Conservation (phyloP, 2,113 vertebrate species). For the Phalacrocorax pelagicus region DNA sequence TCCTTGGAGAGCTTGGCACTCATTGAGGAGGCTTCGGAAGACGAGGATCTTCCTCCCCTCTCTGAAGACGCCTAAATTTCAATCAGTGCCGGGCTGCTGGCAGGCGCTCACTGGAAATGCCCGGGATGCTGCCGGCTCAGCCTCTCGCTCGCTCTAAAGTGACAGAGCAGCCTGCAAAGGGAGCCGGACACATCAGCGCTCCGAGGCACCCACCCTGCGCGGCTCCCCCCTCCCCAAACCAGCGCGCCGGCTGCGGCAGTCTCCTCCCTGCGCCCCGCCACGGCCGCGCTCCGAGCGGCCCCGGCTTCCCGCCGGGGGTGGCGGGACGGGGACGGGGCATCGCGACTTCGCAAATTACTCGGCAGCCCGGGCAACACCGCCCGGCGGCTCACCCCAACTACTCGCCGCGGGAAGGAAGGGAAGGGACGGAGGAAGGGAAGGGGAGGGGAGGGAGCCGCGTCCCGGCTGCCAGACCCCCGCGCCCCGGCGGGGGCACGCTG, state of each 20-base stretch:
- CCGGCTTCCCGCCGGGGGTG: neutral
- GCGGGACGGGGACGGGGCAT: neutral
- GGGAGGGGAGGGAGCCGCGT: neutral
- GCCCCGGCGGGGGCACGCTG: no score
- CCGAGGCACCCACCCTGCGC: neutral
- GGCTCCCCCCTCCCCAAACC: neutral
- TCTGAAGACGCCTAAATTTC: conserved; percentile 24
- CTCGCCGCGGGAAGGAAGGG: neutral
- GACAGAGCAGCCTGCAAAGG: conserved; percentile 66
- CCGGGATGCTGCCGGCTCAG: conserved; percentile 8
- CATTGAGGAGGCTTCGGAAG: conserved; percentile 81
- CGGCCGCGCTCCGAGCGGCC: neutral
- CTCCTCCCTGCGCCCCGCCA: neutral
- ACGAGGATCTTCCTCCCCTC: conserved; percentile 64
- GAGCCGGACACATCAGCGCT: conserved; percentile 64
- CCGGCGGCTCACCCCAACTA: neutral
- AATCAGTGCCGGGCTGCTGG: neutral
- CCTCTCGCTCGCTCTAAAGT: neutral
- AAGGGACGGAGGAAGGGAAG: neutral
- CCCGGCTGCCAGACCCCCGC: no score
- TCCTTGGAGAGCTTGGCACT: conserved; percentile 84
- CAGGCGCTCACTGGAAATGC: neutral
- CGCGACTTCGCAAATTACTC: neutral
- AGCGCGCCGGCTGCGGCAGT: neutral
- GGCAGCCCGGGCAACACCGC: neutral